Evolutionary conservation across 2,797 vertebrate genomes (phyloP).

Genomic region (Astyanax mexicanus): DNA sequence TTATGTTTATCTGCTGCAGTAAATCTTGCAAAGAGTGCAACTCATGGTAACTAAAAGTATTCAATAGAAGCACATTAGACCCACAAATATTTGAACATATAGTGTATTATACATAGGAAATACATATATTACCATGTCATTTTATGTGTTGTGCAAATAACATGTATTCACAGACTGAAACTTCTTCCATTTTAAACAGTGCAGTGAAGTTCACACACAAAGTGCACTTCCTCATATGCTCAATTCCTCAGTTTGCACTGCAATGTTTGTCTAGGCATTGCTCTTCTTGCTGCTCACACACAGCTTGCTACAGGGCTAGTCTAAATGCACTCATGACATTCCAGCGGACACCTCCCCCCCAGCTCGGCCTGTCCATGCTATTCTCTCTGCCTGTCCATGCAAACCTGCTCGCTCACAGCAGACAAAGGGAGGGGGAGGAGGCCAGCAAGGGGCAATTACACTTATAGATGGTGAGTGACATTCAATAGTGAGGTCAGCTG

Average conservation of each 20-base stretch:
- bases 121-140: too few relatives aligned
- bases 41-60: too few relatives aligned
- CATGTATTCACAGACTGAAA: background rate
- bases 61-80: too few relatives aligned
- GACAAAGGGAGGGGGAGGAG: conserved; percentile 27
- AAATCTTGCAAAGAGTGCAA: too few relatives aligned
- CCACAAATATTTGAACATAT: too few relatives aligned
- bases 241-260: background rate
- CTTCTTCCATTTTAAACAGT: background rate
- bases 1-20: too few relatives aligned
- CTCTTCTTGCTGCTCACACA: background rate
- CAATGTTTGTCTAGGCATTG: background rate
- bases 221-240: background rate
- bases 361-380: conserved; percentile 33
- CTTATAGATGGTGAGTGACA: conserved; percentile 1
- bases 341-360: conserved; percentile 36
- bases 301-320: background rate
- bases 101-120: too few relatives aligned
- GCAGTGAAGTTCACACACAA: background rate
- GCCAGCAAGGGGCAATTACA: background rate
- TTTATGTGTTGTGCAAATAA: too few relatives aligned
- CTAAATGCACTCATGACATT: conserved; percentile 46
- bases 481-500: conserved; percentile 4
- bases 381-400: conserved; percentile 55
- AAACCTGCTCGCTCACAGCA: conserved; percentile 31